Conservation (phyloP, 2,113 vertebrate genomes). For the Aspiorhynchus laticeps region DNA sequence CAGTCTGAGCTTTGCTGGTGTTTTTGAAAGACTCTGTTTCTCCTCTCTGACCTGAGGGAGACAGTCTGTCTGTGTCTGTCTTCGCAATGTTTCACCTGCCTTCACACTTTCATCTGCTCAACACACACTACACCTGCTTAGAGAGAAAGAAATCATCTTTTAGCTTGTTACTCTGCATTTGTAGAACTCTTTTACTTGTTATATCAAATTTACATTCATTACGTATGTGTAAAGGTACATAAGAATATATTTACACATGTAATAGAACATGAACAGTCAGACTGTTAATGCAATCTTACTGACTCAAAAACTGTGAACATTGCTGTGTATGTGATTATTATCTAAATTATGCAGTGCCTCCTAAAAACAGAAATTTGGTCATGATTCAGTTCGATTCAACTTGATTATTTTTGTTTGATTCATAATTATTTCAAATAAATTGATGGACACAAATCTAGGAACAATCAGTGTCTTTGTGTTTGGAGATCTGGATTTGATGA, state of each 20-base stretch:
- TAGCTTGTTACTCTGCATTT: neutral
- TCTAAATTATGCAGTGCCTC: neutral
- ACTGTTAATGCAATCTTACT: neutral
- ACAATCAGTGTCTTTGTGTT: neutral
- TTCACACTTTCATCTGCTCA: conserved; percentile 24
- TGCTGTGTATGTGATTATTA: neutral
- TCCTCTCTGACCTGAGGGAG: conserved; percentile 14
- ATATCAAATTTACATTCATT: neutral
- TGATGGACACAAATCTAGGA: neutral
- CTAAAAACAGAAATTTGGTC: too few relatives aligned
- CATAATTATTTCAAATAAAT: neutral
- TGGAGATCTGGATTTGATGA: neutral
- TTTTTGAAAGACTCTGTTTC: conserved; percentile 22
- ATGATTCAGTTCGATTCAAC: neutral
- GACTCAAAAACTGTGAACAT: too few relatives aligned
- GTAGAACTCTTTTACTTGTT: neutral
- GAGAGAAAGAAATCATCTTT: neutral
- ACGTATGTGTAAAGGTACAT: neutral
- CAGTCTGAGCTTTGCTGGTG: conserved; percentile 7
- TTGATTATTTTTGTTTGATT: neutral
- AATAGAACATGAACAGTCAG: neutral
- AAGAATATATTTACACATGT: neutral
- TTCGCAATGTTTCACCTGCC: conserved; percentile 21
- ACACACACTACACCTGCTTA: neutral
- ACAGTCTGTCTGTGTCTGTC: conserved; percentile 10